A percentile compares a stretch with the other conserved stretches of the same genome.
phyloP scores from a whole-genome alignment of 1,140 invertebrate genomes.

The Aphelinus atriplicis region DNA sequence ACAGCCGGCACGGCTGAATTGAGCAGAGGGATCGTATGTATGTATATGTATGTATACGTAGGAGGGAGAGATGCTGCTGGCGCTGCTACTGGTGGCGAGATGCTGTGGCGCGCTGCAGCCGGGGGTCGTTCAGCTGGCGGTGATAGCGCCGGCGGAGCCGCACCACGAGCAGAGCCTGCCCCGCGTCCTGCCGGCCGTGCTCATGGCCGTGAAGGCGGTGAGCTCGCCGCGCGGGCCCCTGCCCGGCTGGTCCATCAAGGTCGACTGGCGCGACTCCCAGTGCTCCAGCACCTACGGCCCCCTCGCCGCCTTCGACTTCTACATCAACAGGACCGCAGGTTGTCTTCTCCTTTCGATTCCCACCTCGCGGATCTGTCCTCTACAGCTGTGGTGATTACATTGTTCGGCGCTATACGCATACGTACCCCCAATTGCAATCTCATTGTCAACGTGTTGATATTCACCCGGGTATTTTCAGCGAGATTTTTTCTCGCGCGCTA shows the following conservation, averaged over 20 bases:
- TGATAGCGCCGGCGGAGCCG: slow-evolving; percentile 75
- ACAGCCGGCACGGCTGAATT: too few species aligned
- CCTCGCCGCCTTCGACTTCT: slow-evolving; percentile 82
- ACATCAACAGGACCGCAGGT: slow-evolving; percentile 76
- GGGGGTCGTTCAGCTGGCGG: slow-evolving; percentile 69
- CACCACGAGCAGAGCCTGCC: slow-evolving; percentile 73
- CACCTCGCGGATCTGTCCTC: too few species aligned
- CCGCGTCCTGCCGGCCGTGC: slow-evolving; percentile 78
- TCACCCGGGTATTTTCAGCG: too few species aligned
- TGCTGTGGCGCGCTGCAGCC: slow-evolving; percentile 55
- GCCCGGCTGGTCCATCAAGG: slow-evolving; percentile 74
- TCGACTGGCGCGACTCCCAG: slow-evolving; percentile 78
- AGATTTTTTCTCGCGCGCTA: too few species aligned
- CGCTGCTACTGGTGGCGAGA: background rate
- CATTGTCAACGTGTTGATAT: too few species aligned
- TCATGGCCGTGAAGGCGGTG: slow-evolving; percentile 76
- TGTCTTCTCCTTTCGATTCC: slow-evolving; percentile 43
- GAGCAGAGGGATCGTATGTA: too few species aligned
- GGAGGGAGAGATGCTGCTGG: background rate
- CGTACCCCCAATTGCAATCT: too few species aligned
- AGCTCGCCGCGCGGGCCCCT: slow-evolving; percentile 69
- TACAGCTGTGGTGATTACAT: too few species aligned
- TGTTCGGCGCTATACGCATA: too few species aligned
- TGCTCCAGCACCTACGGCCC: slow-evolving; percentile 83
- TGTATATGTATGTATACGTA: too few species aligned